phyloP scores from a whole-genome alignment of 2,113 vertebrate genomes.

The Oryctolagus cuniculus region mOryCun1.1 NC_091451.1:40609501-40610000 shows the following conservation, averaged over 20 bases:
- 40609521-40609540: accelerated
- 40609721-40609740: background rate
- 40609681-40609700: background rate
- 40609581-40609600: accelerated
- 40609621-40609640: accelerated
- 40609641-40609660: accelerated
- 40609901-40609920: background rate
- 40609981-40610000: accelerated
- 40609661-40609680: accelerated
- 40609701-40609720: background rate
- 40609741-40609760: background rate
- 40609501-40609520: accelerated
- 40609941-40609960: accelerated
- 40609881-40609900: too few species aligned
- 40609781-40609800: accelerated
- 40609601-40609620: accelerated
- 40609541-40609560: accelerated
- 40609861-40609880: accelerated
- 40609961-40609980: background rate
- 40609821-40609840: background rate
- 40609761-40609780: accelerated
- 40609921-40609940: background rate
- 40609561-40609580: background rate
- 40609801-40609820: background rate
- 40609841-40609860: accelerated